phyloP scores from a whole-genome alignment of 2,113 vertebrate species.

The Noturus placidus region DNA sequence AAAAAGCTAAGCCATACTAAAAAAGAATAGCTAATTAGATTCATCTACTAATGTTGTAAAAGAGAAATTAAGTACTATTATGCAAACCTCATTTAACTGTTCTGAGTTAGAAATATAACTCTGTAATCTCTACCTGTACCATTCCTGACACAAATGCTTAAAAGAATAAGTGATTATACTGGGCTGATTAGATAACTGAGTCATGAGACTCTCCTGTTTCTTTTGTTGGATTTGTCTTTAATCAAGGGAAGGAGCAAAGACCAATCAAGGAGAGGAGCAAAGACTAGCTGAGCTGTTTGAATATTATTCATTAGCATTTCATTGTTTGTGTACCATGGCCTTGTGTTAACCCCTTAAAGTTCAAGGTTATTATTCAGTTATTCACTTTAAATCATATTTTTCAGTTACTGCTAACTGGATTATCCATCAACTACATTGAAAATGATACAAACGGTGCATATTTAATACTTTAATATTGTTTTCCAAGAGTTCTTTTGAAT shows the following conservation, averaged over 20 bases:
- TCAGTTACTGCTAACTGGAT: background rate
- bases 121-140: conserved; percentile 19
- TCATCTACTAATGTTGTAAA: background rate
- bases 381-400: background rate
- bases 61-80: background rate
- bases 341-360: conserved; percentile 9
- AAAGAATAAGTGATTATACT: conserved; percentile 19
- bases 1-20: too few relatives aligned
- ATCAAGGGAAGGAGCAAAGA: conserved; percentile 39
- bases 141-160: conserved; percentile 16
- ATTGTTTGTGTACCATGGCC: background rate
- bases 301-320: conserved; percentile 48
- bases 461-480: background rate
- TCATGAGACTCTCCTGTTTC: conserved; percentile 32
- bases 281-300: conserved; percentile 31
- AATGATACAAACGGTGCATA: background rate
- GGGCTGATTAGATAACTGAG: conserved; percentile 27
- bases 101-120: background rate
- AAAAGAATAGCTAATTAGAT: conserved; percentile 18
- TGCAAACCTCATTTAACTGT: conserved; percentile 5
- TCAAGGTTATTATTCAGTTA: background rate
- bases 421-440: background rate
- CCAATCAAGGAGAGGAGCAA: conserved; percentile 24
- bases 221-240: conserved; percentile 45
- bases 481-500: background rate